These are phyloP conservation scores for Platycheirus albimanus DNA, from an alignment of 2,888 invertebrate genomes.

Conservation along the genomic window DNA sequence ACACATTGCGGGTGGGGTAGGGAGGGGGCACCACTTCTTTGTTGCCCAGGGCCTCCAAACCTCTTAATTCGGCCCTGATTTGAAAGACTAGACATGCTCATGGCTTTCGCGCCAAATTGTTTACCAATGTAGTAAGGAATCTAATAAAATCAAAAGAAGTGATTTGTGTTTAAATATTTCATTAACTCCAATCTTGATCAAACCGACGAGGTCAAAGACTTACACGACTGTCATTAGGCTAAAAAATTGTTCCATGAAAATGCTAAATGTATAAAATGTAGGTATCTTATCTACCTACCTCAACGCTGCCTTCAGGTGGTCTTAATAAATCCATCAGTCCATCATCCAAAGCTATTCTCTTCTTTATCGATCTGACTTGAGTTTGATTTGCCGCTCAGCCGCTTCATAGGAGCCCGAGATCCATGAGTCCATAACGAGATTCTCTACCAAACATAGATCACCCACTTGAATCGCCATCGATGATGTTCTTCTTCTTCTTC, in stretches of 20 bases:
- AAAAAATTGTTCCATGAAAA: background rate
- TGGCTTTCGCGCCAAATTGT: no score
- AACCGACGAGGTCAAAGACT: slow-evolving; percentile 19
- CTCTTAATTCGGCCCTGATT: no score
- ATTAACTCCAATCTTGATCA: no score
- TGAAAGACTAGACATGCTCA: no score
- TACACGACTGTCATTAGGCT: slow-evolving; percentile 6
- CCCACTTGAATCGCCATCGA: slow-evolving; percentile 33
- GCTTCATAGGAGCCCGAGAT: slow-evolving; percentile 54
- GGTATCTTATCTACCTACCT: no score
- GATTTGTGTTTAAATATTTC: no score
- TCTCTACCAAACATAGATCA: slow-evolving; percentile 40
- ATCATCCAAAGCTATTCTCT: slow-evolving; percentile 37
- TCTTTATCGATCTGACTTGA: slow-evolving; percentile 67
- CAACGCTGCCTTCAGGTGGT: slow-evolving; percentile 50
- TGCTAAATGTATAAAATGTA: background rate
- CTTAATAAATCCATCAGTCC: slow-evolving; percentile 69
- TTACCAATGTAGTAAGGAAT: no score
- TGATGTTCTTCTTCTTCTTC: background rate
- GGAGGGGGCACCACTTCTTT: no score
- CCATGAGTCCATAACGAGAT: slow-evolving; percentile 49
- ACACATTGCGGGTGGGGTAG: no score
- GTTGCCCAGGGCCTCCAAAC: no score
- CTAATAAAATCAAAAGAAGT: no score
- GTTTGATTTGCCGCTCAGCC: slow-evolving; percentile 67